Evolutionary conservation across 2,113 vertebrate species (phyloP).

Genomic region (Catharus fuscescens): DNA sequence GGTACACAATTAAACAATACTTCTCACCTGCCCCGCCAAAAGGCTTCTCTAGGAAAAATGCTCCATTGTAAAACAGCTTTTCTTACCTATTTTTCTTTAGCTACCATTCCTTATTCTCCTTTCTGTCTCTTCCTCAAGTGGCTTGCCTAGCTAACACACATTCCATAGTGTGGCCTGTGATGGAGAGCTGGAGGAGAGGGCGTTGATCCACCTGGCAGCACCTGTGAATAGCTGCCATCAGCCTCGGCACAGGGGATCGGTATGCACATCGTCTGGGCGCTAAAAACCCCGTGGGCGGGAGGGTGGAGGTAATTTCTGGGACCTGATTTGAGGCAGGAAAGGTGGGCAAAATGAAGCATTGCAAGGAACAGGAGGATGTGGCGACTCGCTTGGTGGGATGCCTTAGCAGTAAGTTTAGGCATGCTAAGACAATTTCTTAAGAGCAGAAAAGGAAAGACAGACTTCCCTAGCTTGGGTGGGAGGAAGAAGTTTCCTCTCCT

Average conservation of each 20-base stretch:
- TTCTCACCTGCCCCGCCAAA: not conserved
- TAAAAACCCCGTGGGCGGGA: not conserved
- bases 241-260: not conserved
- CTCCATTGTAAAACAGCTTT: not conserved
- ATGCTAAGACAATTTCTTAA: not conserved
- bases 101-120: not conserved
- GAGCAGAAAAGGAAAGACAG: not conserved
- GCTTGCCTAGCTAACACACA: not conserved
- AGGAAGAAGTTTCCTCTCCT: not conserved
- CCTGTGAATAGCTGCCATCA: not conserved
- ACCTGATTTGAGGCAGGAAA: not conserved
- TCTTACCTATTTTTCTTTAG: not conserved
- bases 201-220: not conserved
- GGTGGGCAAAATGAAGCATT: not conserved
- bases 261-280: rapidly evolving
- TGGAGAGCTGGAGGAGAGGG: not conserved
- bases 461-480: not conserved
- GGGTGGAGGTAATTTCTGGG: conserved; percentile 31
- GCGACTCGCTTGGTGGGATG: not conserved
- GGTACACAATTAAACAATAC: not conserved
- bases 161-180: not conserved
- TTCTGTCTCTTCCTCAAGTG: not conserved
- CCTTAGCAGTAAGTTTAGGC: not conserved
- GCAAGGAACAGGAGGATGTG: not conserved
- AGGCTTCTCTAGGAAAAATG: not conserved